Evolutionary conservation across 2,797 vertebrate genomes (phyloP).

Genomic region (Threskiornis aethiopicus): DNA sequence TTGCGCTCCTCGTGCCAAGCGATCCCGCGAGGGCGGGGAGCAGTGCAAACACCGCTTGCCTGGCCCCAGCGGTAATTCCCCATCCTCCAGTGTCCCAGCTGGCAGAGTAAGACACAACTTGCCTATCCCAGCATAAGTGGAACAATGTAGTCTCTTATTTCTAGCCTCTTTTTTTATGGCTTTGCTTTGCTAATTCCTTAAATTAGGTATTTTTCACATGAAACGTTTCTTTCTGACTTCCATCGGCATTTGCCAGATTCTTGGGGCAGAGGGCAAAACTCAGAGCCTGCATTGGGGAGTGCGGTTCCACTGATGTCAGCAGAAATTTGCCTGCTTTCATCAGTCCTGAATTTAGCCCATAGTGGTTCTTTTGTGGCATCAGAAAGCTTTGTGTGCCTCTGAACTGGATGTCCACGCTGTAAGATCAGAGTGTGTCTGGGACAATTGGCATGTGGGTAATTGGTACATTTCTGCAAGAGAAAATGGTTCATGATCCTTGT

Average conservation of each 20-base stretch:
- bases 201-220: conserved; percentile 40
- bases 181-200: conserved; percentile 53
- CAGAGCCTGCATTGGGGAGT: not conserved
- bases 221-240: conserved; percentile 20
- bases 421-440: conserved; percentile 26
- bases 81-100: not conserved
- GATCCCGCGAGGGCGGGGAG: fast-evolving
- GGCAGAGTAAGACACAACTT: not conserved
- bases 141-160: not conserved
- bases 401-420: conserved; percentile 31
- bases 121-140: not conserved
- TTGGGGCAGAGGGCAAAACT: conserved; percentile 55
- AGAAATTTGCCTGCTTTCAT: conserved; percentile 47
- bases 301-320: conserved; percentile 50
- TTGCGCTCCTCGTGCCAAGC: fast-evolving
- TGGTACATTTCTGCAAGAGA: conserved; percentile 1
- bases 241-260: conserved; percentile 31
- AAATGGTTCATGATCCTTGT: conserved; percentile 28
- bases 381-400: conserved; percentile 43
- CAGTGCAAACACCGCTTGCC: fast-evolving
- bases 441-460: conserved; percentile 50
- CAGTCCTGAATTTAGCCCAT: conserved; percentile 46
- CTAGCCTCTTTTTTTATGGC: not conserved
- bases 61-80: not conserved
- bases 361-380: conserved; percentile 50